Conservation (phyloP, 1,140 invertebrate genomes). For the Pachypsylla venusta region DNA sequence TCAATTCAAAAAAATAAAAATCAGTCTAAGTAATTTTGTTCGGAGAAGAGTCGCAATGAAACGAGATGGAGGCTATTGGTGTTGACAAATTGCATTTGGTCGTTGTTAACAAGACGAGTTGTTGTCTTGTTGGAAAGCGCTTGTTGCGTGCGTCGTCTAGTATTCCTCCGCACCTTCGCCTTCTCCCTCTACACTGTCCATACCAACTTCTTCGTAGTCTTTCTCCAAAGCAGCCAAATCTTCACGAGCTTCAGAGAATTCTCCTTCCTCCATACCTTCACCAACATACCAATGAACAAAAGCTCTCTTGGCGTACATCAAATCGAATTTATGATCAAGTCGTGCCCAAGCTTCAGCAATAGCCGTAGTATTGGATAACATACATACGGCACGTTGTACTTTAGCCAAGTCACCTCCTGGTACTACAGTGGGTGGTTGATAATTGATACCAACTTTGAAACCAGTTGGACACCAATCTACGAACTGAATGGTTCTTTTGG, state of each 20-base stretch:
- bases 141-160: no score
- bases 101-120: no score
- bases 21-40: no score
- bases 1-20: no score
- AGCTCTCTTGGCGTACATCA: slow-evolving; percentile 43
- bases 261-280: slow-evolving; percentile 49
- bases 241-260: slow-evolving; percentile 46
- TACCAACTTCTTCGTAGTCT: slow-evolving; percentile 50
- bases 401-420: slow-evolving; percentile 68
- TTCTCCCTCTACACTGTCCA: slow-evolving; percentile 41
- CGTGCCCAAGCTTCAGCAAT: slow-evolving; percentile 74
- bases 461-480: slow-evolving; percentile 50
- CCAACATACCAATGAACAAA: slow-evolving; percentile 32
- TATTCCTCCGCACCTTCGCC: slow-evolving; percentile 36
- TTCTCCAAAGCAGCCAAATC: slow-evolving; percentile 50
- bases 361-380: slow-evolving; percentile 72
- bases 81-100: no score
- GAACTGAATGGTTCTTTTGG: slow-evolving; percentile 44
- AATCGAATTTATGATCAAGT: slow-evolving; percentile 46
- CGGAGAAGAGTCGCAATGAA: no score
- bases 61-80: no score
- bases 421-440: slow-evolving; percentile 69
- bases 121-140: slow-evolving; percentile 1
- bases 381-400: slow-evolving; percentile 69
- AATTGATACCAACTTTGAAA: slow-evolving; percentile 53